Conservation (phyloP, 35 echinoderm and acorn worm genomes). For the Eucidaris tribuloides region DNA sequence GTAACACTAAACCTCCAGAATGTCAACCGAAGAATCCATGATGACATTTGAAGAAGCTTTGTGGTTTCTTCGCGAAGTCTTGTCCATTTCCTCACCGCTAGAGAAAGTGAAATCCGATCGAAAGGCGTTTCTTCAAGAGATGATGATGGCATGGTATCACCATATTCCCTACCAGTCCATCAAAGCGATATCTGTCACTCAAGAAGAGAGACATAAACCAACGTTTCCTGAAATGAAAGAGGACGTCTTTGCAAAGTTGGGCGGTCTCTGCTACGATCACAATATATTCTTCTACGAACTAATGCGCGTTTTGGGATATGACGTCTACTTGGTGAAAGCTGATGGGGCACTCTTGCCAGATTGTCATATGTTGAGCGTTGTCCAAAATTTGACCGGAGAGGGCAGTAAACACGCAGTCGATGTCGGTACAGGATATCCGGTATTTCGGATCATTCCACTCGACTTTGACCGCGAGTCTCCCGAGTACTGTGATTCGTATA, state of each 20-base stretch:
- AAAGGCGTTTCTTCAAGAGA: not conserved
- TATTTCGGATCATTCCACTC: slow-evolving; percentile 44
- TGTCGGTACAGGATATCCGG: slow-evolving; percentile 65
- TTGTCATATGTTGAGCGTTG: slow-evolving; percentile 35
- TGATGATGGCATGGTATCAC: not conserved
- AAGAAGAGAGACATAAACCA: slow-evolving; percentile 33
- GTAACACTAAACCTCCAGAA: too few species aligned
- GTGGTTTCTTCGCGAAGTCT: not conserved
- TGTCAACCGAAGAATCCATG: not conserved
- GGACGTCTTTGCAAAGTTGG: slow-evolving; percentile 15
- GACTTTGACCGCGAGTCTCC: slow-evolving; percentile 57
- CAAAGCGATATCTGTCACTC: slow-evolving; percentile 7
- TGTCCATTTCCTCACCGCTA: not conserved
- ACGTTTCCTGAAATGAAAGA: slow-evolving; percentile 43
- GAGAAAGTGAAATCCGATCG: not conserved
- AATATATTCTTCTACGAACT: slow-evolving; percentile 45
- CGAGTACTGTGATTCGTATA: slow-evolving; percentile 31
- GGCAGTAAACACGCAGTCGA: slow-evolving; percentile 59
- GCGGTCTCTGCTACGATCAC: slow-evolving; percentile 54
- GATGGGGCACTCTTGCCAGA: slow-evolving; percentile 1
- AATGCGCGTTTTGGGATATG: slow-evolving; percentile 36
- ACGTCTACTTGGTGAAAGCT: slow-evolving; percentile 17
- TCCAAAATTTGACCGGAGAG: slow-evolving; percentile 2
- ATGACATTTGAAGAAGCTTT: not conserved
- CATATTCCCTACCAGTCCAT: slow-evolving; percentile 65